Percentiles rank a stretch among this genome's conserved stretches.
phyloP scores from a whole-genome alignment of 2,888 invertebrate genomes.

The Nebria salina region DNA sequence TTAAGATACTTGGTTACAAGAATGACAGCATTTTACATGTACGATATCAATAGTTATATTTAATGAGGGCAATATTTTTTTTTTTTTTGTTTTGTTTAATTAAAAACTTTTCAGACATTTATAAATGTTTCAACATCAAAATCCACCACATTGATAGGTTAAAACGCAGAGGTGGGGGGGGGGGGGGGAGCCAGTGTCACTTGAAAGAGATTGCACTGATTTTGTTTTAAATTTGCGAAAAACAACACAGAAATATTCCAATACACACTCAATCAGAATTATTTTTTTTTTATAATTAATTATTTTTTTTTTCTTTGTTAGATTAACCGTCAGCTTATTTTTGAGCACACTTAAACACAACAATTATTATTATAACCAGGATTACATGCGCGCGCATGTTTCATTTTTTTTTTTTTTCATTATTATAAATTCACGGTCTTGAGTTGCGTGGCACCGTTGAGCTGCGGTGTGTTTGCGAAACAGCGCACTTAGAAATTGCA shows the following conservation, averaged over 20 bases:
- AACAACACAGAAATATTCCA: slow-evolving; percentile 43
- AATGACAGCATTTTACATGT: slow-evolving; percentile 48
- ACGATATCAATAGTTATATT: slow-evolving; percentile 47
- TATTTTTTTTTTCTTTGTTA: background rate
- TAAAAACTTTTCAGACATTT: slow-evolving; percentile 45
- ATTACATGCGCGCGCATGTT: background rate
- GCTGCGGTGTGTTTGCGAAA: slow-evolving; percentile 9
- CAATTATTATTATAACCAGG: slow-evolving; percentile 1
- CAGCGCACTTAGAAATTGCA: slow-evolving; percentile 15
- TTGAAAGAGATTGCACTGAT: slow-evolving; percentile 33
- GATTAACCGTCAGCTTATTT: background rate
- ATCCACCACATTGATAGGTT: slow-evolving; percentile 45
- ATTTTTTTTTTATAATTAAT: background rate
- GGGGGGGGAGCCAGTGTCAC: slow-evolving; percentile 38
- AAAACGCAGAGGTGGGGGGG: slow-evolving; percentile 12
- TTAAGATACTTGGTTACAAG: slow-evolving; percentile 47
- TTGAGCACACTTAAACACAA: slow-evolving; percentile 1
- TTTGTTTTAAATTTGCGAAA: slow-evolving; percentile 34
- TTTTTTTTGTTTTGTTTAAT: slow-evolving; percentile 29
- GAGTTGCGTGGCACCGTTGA: background rate
- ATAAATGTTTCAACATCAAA: slow-evolving; percentile 47
- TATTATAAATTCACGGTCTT: background rate
- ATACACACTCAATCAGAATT: slow-evolving; percentile 40
- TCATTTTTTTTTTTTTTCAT: background rate
- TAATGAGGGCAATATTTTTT: slow-evolving; percentile 46